Evolutionary conservation across 1,140 invertebrate species (phyloP).

Genomic region (Camponotus vicinus): DNA sequence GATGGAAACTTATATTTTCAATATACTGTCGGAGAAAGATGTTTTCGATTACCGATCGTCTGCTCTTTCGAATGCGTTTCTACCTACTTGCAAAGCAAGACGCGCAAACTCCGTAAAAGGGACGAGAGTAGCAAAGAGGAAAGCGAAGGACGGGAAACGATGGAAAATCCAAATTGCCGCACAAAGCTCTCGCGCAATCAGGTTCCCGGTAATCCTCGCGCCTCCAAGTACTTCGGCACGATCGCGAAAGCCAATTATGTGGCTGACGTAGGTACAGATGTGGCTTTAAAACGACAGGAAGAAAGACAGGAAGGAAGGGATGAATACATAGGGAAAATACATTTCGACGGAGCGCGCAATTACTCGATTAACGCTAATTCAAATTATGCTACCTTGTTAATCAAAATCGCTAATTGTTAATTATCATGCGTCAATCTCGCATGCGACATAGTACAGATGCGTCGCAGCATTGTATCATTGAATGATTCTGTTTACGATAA

Average conservation of each 20-base stretch:
- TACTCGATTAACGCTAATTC: conserved; percentile 58
- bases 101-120: not conserved
- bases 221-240: conserved; percentile 66
- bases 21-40: not conserved
- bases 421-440: not conserved
- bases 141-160: not conserved
- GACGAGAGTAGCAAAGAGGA: not conserved
- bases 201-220: conserved; percentile 66
- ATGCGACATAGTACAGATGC: not conserved
- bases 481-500: not conserved
- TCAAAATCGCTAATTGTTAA: conserved; percentile 59
- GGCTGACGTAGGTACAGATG: conserved; percentile 46
- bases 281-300: conserved; percentile 19
- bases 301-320: not conserved
- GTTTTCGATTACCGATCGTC: conserved; percentile 2
- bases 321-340: not conserved
- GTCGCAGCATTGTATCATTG: not conserved
- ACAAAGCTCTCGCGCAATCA: conserved; percentile 70
- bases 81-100: not conserved
- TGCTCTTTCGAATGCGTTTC: conserved; percentile 19
- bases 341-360: conserved; percentile 38
- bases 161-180: conserved; percentile 70
- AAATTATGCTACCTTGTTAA: conserved; percentile 34
- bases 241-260: conserved; percentile 68
- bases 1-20: not conserved